A percentile compares a stretch with the other conserved stretches of the same genome.
phyloP scores from a whole-genome alignment of 1,140 invertebrate species.

The Whitmania pigra region DNA sequence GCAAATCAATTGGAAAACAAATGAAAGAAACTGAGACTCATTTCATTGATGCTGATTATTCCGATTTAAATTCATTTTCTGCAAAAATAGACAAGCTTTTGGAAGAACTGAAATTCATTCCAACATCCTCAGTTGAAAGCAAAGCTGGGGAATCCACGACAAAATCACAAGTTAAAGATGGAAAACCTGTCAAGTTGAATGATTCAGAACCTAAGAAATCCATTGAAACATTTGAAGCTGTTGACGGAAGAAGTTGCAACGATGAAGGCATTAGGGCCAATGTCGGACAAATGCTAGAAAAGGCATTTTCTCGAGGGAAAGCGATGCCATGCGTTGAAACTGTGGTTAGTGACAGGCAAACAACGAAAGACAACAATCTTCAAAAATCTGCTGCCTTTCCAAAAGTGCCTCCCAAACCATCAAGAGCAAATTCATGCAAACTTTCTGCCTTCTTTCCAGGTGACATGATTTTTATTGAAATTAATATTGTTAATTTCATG shows the following conservation, averaged over 20 bases:
- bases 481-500: background rate
- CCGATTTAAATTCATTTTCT: too few species aligned
- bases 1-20: too few species aligned
- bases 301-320: background rate
- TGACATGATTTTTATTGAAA: background rate
- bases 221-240: background rate
- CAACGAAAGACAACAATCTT: background rate
- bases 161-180: too few species aligned
- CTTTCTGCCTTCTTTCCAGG: too few species aligned
- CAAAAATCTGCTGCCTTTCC: background rate
- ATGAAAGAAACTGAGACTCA: too few species aligned
- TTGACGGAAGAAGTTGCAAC: background rate
- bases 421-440: background rate
- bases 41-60: too few species aligned
- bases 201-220: too few species aligned
- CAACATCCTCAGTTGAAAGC: too few species aligned
- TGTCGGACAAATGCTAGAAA: background rate
- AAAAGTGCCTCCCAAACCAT: background rate
- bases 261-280: background rate
- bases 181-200: too few species aligned
- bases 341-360: background rate
- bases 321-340: background rate
- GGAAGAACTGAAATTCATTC: too few species aligned
- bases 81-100: too few species aligned
- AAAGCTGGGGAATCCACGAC: too few species aligned